These are phyloP conservation scores for Drosophila aff. DNA, from an alignment of 1,140 invertebrate genomes.

Conservation along the genomic window DNA sequence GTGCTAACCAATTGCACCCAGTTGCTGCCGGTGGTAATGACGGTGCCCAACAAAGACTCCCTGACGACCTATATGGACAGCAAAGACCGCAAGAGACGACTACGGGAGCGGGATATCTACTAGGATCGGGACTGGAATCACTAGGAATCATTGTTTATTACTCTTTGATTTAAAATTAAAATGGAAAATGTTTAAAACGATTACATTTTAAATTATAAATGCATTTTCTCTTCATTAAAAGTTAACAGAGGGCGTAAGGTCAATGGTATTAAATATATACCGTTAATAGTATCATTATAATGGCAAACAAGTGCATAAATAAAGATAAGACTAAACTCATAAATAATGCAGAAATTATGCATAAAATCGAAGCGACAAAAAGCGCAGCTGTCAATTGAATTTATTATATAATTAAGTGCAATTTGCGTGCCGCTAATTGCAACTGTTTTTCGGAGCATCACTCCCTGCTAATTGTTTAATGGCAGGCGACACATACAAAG, in stretches of 20 bases:
- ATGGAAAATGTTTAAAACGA: not conserved
- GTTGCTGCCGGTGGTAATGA: conserved; percentile 42
- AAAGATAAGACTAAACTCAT: conserved; percentile 64
- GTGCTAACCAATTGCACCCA: conserved; percentile 33
- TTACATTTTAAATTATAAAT: not conserved
- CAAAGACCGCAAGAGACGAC: conserved; percentile 41
- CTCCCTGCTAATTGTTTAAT: conserved; percentile 66
- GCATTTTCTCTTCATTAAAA: not conserved
- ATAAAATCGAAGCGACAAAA: conserved; percentile 34
- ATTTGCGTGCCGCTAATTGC: conserved; percentile 73
- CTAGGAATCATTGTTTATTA: not conserved
- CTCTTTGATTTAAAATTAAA: not conserved
- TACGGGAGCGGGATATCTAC: conserved; percentile 42
- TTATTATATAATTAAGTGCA: conserved; percentile 80
- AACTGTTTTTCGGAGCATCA: conserved; percentile 61
- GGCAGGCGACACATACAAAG: conserved; percentile 17
- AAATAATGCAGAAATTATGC: conserved; percentile 63
- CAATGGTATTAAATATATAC: conserved; percentile 18
- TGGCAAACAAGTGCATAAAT: conserved; percentile 71
- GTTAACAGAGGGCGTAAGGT: not conserved
- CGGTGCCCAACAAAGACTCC: conserved; percentile 46
- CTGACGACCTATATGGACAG: conserved; percentile 48
- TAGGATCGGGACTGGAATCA: not conserved
- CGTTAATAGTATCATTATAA: conserved; percentile 51
- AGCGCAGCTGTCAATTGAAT: conserved; percentile 74